Conservation (phyloP, 2,888 invertebrate species). For the Darwinula stevensoni region DNA sequence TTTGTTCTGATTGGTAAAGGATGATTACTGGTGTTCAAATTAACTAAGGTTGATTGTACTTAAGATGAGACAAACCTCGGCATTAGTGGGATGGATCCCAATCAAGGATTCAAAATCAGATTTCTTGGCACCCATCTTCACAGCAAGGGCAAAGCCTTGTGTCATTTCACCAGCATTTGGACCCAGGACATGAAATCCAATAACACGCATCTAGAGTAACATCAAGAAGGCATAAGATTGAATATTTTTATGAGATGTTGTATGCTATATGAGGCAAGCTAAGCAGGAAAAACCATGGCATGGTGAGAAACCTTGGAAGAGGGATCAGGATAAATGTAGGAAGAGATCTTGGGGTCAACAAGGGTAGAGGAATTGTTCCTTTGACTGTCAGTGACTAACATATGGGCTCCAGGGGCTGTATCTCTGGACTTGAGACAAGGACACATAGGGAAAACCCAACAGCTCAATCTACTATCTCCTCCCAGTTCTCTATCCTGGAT, state of each 20-base stretch:
- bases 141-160: conserved; percentile 26
- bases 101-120: conserved; percentile 23
- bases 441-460: too few species aligned
- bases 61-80: conserved; percentile 18
- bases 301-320: too few species aligned
- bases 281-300: too few species aligned
- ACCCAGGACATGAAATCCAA: conserved; percentile 25
- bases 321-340: too few species aligned
- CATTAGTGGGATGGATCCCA: conserved; percentile 29
- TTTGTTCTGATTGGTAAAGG: not conserved
- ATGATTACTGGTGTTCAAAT: too few species aligned
- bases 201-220: conserved; percentile 15
- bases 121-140: conserved; percentile 23
- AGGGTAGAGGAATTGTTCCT: too few species aligned
- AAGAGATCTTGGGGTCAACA: too few species aligned
- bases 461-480: too few species aligned
- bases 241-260: not conserved
- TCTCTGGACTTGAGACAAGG: too few species aligned
- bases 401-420: too few species aligned
- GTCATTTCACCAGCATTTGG: conserved; percentile 30
- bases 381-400: too few species aligned
- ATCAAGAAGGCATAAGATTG: conserved; percentile 4
- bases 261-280: not conserved
- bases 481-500: too few species aligned
- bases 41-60: not conserved